Conservation (phyloP, 1,140 invertebrate species). For the Drosophila pallidifrons region DNA sequence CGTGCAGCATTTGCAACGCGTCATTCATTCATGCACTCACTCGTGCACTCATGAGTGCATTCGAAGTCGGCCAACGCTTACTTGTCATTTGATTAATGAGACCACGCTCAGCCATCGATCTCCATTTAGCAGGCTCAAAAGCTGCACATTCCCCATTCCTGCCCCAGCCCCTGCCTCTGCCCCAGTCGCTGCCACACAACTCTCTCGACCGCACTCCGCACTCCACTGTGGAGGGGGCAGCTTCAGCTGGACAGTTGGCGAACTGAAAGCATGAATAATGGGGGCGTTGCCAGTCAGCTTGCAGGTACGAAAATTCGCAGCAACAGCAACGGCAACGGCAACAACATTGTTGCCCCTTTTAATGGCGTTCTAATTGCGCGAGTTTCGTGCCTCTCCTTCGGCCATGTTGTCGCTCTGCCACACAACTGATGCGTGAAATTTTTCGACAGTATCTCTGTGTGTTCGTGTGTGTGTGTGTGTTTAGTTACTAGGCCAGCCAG, state of each 20-base stretch:
- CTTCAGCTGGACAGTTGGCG: slow-evolving; percentile 36
- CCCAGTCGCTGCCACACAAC: too few relatives aligned
- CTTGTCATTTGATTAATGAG: slow-evolving; percentile 85
- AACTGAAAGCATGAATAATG: slow-evolving; percentile 72
- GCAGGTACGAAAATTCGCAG: slow-evolving; percentile 46
- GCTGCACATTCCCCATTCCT: background rate
- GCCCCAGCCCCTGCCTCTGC: background rate
- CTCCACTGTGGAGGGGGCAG: background rate
- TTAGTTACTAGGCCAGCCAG: background rate
- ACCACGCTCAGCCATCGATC: slow-evolving; percentile 84
- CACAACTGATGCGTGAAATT: slow-evolving; percentile 53
- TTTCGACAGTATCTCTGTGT: slow-evolving; percentile 8
- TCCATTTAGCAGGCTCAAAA: slow-evolving; percentile 76
- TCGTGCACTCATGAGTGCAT: slow-evolving; percentile 32
- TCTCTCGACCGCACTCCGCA: background rate
- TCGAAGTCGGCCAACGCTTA: slow-evolving; percentile 55
- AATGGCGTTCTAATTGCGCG: slow-evolving; percentile 59
- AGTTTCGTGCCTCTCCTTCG: slow-evolving; percentile 44
- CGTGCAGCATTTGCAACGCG: slow-evolving; percentile 16
- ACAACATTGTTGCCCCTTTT: slow-evolving; percentile 53
- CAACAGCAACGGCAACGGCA: slow-evolving; percentile 15
- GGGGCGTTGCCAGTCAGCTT: slow-evolving; percentile 63
- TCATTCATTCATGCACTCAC: slow-evolving; percentile 51
- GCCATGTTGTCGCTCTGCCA: slow-evolving; percentile 40
- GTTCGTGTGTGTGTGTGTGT: slow-evolving; percentile 4